A percentile compares a stretch with the other conserved stretches of the same genome.
Conservation (phyloP, 2,113 vertebrate species). For the Pristiophorus japonicus region DNA sequence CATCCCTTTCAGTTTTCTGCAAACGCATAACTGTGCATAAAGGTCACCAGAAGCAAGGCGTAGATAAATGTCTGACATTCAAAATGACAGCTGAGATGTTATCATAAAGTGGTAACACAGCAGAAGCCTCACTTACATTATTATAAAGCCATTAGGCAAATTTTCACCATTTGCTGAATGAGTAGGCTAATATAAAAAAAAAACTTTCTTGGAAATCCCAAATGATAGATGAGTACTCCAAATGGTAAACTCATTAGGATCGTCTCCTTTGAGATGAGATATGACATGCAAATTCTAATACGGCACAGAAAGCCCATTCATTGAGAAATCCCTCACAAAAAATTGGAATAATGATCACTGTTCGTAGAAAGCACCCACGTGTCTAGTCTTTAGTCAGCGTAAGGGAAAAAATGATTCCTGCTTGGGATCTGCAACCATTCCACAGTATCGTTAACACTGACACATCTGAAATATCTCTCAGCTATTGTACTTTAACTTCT, state of each 20-base stretch:
- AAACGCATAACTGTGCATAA: background rate
- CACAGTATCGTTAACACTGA: background rate
- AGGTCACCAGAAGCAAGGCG: constrained; percentile 32
- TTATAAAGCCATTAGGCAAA: constrained; percentile 34
- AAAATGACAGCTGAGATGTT: constrained; percentile 27
- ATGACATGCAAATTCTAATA: background rate
- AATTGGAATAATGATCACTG: background rate
- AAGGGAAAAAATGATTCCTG: background rate
- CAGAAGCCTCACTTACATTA: constrained; percentile 28
- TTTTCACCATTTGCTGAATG: constrained; percentile 35
- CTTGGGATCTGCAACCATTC: background rate
- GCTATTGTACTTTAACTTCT: background rate
- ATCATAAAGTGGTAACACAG: constrained; percentile 27
- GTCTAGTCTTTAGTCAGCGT: background rate
- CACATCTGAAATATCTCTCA: background rate
- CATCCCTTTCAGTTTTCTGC: constrained; percentile 7
- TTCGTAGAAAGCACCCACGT: background rate
- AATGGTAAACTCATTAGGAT: constrained; percentile 33
- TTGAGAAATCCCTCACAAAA: background rate
- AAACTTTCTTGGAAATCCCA: constrained; percentile 27
- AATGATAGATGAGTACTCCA: constrained; percentile 9
- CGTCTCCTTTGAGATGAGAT: constrained; percentile 23
- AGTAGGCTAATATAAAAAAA: background rate
- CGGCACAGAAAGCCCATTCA: background rate
- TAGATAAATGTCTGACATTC: constrained; percentile 33